A percentile compares a stretch with the other conserved stretches of the same genome.
These are phyloP conservation scores for Orthonevra nobilis DNA, from an alignment of 2,888 invertebrate species.

Conservation along the genomic window DNA sequence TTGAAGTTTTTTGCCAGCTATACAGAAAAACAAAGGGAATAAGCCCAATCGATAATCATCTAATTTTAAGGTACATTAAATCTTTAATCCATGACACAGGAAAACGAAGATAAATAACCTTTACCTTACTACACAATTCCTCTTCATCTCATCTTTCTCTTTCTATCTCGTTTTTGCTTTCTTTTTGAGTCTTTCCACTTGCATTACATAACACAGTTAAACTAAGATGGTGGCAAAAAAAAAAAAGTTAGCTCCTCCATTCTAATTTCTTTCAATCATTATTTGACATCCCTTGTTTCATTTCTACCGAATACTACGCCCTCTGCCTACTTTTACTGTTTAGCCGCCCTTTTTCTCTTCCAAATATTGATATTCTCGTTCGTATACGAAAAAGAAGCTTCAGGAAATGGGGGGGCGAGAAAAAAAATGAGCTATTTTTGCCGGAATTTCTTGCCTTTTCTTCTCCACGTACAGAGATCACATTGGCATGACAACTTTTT, in stretches of 20 bases:
- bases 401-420: slow-evolving; percentile 15
- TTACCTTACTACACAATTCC: background rate
- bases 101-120: slow-evolving; percentile 27
- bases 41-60: slow-evolving; percentile 58
- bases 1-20: no score
- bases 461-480: slow-evolving; percentile 33
- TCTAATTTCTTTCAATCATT: slow-evolving; percentile 65
- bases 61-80: slow-evolving; percentile 60
- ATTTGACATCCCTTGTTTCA: slow-evolving; percentile 52
- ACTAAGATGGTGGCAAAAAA: slow-evolving; percentile 60
- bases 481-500: slow-evolving; percentile 47
- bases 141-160: background rate
- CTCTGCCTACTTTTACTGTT: slow-evolving; percentile 51
- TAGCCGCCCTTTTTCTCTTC: slow-evolving; percentile 1
- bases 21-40: no score
- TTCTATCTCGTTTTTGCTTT: background rate
- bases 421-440: slow-evolving; percentile 63
- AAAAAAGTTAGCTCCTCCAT: slow-evolving; percentile 53
- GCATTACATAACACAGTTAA: slow-evolving; percentile 57
- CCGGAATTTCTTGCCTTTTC: slow-evolving; percentile 23
- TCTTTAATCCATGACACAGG: slow-evolving; percentile 56
- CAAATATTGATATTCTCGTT: no score
- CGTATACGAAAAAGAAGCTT: slow-evolving; percentile 18
- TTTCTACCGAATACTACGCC: slow-evolving; percentile 31
- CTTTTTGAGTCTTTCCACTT: no score